phyloP scores from a whole-genome alignment of 2,888 invertebrate genomes.

The Drosophila nr. perissopoda region DNA sequence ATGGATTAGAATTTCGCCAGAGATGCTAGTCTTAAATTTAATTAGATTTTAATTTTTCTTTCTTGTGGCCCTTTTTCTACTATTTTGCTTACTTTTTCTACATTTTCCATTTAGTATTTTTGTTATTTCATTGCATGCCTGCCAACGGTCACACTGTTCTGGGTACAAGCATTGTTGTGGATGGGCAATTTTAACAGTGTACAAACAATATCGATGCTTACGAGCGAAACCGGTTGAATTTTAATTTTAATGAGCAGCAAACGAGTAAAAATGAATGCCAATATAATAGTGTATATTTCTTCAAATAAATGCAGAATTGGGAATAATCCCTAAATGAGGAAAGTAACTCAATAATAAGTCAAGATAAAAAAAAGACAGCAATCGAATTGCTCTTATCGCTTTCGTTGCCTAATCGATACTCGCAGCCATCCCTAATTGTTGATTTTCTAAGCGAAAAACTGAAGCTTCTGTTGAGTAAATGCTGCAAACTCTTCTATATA shows the following conservation, averaged over 20 bases:
- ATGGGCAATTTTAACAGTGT: background rate
- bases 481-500: constrained; percentile 5
- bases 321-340: background rate
- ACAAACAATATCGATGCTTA: constrained; percentile 28
- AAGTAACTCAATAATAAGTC: background rate
- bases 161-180: constrained; percentile 33
- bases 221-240: background rate
- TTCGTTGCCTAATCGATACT: constrained; percentile 38
- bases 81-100: background rate
- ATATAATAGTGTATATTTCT: background rate
- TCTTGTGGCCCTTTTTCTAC: background rate
- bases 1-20: background rate
- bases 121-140: background rate
- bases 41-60: background rate
- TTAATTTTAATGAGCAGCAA: background rate
- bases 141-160: constrained; percentile 39
- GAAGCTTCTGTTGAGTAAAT: constrained; percentile 27
- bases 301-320: too few species aligned
- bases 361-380: background rate
- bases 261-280: background rate
- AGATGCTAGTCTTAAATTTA: background rate
- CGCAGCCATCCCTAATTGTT: constrained; percentile 62
- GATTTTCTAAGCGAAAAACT: constrained; percentile 70
- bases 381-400: constrained; percentile 24
- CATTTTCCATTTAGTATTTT: background rate